Evolutionary conservation across 2,113 vertebrate genomes (phyloP).

Genomic region (Pseudorasbora parva): DNA sequence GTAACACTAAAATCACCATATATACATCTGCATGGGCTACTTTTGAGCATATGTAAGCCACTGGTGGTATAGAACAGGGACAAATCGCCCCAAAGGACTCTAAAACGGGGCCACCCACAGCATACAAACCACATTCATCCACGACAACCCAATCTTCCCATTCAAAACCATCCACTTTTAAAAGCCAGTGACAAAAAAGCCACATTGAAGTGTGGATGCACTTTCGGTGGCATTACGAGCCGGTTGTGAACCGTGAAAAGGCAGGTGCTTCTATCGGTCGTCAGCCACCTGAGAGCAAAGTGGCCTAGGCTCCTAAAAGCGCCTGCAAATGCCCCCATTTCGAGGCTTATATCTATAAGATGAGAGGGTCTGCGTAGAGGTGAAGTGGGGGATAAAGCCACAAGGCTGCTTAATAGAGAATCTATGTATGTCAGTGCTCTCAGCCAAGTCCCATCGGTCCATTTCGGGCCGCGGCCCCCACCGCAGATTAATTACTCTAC

Average conservation of each 20-base stretch:
- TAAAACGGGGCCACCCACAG: conserved; percentile 39
- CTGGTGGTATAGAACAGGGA: conserved; percentile 32
- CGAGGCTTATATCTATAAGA: conserved; percentile 43
- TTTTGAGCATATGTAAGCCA: conserved; percentile 2
- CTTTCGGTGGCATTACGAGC: conserved; percentile 61
- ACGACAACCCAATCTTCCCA: neutral
- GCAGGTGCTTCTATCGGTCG: conserved; percentile 62
- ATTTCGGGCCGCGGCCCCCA: conserved; percentile 63
- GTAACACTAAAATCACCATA: neutral
- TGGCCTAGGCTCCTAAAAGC: conserved; percentile 12
- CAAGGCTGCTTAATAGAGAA: conserved; percentile 32
- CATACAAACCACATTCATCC: conserved; percentile 7
- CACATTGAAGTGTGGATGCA: conserved; percentile 63
- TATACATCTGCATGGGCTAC: neutral
- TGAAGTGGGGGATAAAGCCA: conserved; percentile 16
- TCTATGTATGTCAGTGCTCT: conserved; percentile 48
- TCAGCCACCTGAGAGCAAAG: conserved; percentile 65
- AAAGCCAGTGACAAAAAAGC: conserved; percentile 75
- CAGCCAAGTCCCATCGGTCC: conserved; percentile 64
- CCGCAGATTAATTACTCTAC: conserved; percentile 75
- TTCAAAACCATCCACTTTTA: conserved; percentile 56
- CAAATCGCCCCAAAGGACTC: conserved; percentile 35
- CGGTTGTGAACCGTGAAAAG: conserved; percentile 73
- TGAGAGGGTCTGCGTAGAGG: conserved; percentile 56
- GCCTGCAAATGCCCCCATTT: neutral